These are phyloP conservation scores for Diaphora mendica DNA, from an alignment of 2,888 invertebrate genomes.

Conservation along the genomic window DNA sequence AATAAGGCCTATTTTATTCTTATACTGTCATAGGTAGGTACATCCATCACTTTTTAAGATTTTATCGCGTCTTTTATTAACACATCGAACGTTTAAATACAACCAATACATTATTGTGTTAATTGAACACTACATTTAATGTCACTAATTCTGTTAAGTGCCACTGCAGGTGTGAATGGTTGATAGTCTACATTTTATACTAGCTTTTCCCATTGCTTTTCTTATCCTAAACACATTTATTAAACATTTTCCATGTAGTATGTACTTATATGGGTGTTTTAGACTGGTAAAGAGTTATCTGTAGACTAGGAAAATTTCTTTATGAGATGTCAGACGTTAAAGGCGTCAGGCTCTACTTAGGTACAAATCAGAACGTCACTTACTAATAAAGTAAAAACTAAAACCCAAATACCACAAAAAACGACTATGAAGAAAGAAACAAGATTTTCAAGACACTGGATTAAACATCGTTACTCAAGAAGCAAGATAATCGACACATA, in stretches of 20 bases:
- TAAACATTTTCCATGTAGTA: background rate
- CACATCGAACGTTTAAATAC: background rate
- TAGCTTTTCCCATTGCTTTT: constrained; percentile 7
- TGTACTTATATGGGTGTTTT: too few species aligned
- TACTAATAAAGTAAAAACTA: too few species aligned
- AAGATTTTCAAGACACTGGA: too few species aligned
- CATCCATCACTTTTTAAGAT: background rate
- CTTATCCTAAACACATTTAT: background rate
- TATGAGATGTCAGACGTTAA: too few species aligned
- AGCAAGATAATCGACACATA: too few species aligned
- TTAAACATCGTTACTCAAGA: too few species aligned
- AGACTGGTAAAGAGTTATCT: too few species aligned
- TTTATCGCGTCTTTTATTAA: background rate
- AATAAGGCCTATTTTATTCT: too few species aligned
- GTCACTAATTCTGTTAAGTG: constrained; percentile 66
- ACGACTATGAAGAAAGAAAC: too few species aligned
- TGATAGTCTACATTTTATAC: constrained; percentile 26
- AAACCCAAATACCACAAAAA: too few species aligned
- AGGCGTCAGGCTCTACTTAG: too few species aligned
- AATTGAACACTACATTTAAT: constrained; percentile 36
- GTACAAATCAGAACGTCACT: too few species aligned
- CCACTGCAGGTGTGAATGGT: constrained; percentile 34
- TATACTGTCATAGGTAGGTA: background rate
- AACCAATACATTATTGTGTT: constrained; percentile 22
- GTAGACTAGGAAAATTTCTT: background rate